Base-by-base conservation (phyloP, 2,888 invertebrate species). In the Acronicta aceris region DNA sequence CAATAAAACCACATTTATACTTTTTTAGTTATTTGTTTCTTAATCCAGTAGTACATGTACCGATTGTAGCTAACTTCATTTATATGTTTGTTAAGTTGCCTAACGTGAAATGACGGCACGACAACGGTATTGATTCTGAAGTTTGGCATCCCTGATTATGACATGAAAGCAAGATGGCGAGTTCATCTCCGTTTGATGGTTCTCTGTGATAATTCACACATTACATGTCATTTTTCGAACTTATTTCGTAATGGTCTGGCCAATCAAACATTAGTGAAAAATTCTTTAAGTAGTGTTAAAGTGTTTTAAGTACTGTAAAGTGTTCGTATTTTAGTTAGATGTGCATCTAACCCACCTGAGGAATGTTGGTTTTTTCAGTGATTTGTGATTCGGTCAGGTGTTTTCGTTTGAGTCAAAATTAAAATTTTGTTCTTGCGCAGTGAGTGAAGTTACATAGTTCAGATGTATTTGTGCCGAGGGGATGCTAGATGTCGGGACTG, bases 291-390 rank as follows among this genome's bases (percentile, higher is more conserved):
- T 86, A 82, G 82, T 86, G 80, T 79, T 75, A 79, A 78, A 85
- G 90, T 92, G 90, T 83, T 82, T 71, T 68, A 68, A 81, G 79
- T 81, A 79, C 77, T 83, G 67, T 78, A 81, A 74, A 81, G 86
- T 87, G 76, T 82, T 80, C 74, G 69, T 74, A 72, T 71, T 74
- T 79, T 70, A 87, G 76, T 83, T 84, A 78, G 76, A 84, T 88
- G 91, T 93, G 91, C 85, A 88, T 89, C 86, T 92, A 90, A 94
- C 95, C 95, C 95, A 95, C 95, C 95, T 95, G 95, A 95, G 95
- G 95, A 95, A 95, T 95, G 95, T 95, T 95, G 91, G 91, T 94
- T 95, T 95, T 95, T 95, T 95, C 94, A 95, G 94, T 94, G 94
- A 95, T 95, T 95, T 95, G 95, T 95, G 95, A 93, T 95, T 93